These are phyloP conservation scores for Busseola fusca DNA, from an alignment of 2,888 invertebrate genomes.

Conservation along the genomic window DNA sequence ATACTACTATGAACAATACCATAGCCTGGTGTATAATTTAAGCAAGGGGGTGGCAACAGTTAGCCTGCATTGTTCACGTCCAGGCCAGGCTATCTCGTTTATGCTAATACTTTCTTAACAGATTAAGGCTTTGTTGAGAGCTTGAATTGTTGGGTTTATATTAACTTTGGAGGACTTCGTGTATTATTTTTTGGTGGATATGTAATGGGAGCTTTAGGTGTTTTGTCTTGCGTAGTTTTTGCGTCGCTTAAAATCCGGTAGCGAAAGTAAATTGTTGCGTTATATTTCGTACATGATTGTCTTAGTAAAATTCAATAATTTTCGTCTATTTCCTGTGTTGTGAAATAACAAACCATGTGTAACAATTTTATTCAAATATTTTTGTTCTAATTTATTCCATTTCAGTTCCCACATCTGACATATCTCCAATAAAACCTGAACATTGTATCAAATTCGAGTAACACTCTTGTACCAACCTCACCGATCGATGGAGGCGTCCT, in stretches of 20 bases:
- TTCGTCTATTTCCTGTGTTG: not conserved
- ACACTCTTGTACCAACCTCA: conserved; percentile 48
- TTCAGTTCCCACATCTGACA: conserved; percentile 8
- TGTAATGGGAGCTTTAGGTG: not conserved
- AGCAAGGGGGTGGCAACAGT: conserved; percentile 48
- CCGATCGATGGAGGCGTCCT: conserved; percentile 71
- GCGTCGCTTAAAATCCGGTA: not conserved
- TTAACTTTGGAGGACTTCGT: conserved; percentile 16
- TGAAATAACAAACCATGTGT: not conserved
- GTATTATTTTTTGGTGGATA: conserved; percentile 11
- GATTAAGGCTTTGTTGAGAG: conserved; percentile 50
- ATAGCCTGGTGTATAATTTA: conserved; percentile 47
- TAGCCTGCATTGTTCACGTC: conserved; percentile 49
- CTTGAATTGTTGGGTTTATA: conserved; percentile 30
- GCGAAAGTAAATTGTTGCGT: not conserved
- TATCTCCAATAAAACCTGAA: conserved; percentile 30
- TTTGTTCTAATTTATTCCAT: conserved; percentile 23
- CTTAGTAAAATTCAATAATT: not conserved
- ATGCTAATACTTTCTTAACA: conserved; percentile 61
- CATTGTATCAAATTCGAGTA: conserved; percentile 42
- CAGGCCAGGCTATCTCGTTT: conserved; percentile 40
- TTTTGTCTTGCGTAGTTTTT: not conserved
- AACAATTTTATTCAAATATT: conserved; percentile 16
- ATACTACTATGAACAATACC: conserved; percentile 35
- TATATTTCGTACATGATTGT: not conserved